A percentile compares a stretch with the other conserved stretches of the same genome.
Evolutionary conservation across 2,888 invertebrate genomes (phyloP).

Genomic region (Diarsia rubi): DNA sequence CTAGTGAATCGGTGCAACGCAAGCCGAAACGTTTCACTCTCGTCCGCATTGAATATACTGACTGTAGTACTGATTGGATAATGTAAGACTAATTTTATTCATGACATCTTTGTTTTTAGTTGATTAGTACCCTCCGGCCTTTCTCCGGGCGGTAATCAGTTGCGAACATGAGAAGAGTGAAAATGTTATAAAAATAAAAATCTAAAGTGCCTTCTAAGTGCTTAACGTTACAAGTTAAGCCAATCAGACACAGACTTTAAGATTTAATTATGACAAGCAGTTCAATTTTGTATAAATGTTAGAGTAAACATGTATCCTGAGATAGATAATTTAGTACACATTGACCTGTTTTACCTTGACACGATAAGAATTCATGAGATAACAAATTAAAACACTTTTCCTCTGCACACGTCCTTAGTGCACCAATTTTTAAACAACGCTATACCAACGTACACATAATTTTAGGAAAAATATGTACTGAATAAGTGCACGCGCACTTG

Average conservation of each 20-base stretch:
- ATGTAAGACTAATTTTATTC: too few relatives aligned
- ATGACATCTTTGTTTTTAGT: too few relatives aligned
- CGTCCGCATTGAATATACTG: too few relatives aligned
- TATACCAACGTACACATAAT: constrained; percentile 14
- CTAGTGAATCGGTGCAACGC: too few relatives aligned
- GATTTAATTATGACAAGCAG: neutral
- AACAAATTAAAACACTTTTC: neutral
- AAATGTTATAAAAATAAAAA: too few relatives aligned
- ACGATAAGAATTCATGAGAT: neutral
- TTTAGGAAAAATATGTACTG: constrained; percentile 20
- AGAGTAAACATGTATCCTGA: neutral
- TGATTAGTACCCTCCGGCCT: too few relatives aligned
- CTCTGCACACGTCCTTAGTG: constrained; percentile 29
- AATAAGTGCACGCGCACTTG: constrained; percentile 36
- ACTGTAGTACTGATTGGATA: too few relatives aligned
- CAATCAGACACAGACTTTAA: neutral
- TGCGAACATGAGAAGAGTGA: neutral
- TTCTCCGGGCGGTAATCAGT: too few relatives aligned
- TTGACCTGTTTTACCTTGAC: neutral
- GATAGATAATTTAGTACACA: neutral
- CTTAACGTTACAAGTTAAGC: neutral
- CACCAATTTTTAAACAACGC: constrained; percentile 16
- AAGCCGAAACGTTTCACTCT: too few relatives aligned
- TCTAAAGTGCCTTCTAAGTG: neutral
- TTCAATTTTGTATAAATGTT: neutral